Percentiles rank a stretch among this genome's conserved stretches.
These are phyloP conservation scores for Spilogale gracilis DNA, from an alignment of 2,113 vertebrate genomes.

Conservation along the genomic window DNA sequence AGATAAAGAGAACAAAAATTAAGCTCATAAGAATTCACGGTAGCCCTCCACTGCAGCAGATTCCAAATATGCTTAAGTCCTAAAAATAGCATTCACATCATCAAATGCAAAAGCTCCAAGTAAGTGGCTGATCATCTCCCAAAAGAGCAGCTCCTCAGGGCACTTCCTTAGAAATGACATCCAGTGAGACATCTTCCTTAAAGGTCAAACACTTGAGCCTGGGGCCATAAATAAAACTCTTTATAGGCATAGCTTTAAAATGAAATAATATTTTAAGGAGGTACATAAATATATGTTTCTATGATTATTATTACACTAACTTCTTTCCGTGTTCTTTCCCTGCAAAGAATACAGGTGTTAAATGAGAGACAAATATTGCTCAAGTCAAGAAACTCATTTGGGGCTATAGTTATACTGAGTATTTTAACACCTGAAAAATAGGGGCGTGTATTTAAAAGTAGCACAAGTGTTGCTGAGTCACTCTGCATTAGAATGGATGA, in stretches of 20 bases:
- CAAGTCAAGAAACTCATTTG: not conserved
- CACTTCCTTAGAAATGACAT: not conserved
- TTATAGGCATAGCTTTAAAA: slow-evolving; percentile 8
- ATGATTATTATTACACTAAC: slow-evolving; percentile 1
- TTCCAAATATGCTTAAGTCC: slow-evolving; percentile 60
- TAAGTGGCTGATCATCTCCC: not conserved
- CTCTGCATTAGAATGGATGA: not conserved
- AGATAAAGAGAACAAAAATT: slow-evolving; percentile 53
- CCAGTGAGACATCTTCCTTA: not conserved
- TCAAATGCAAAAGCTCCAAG: slow-evolving; percentile 38
- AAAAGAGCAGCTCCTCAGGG: not conserved
- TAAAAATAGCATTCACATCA: slow-evolving; percentile 72
- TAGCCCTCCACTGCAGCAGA: slow-evolving; percentile 57
- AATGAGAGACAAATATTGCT: slow-evolving; percentile 6
- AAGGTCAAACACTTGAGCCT: not conserved
- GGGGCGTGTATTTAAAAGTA: not conserved
- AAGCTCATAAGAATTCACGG: slow-evolving; percentile 68
- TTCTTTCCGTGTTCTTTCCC: not conserved
- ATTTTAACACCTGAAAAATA: slow-evolving; percentile 49
- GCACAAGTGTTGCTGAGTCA: not conserved
- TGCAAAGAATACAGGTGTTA: not conserved
- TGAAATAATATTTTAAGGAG: not conserved
- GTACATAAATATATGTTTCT: not conserved
- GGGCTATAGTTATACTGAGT: not conserved
- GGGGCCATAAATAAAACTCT: not conserved